phyloP scores from a whole-genome alignment of 1,140 invertebrate species.

The Dermatophagoides farinae region DNA sequence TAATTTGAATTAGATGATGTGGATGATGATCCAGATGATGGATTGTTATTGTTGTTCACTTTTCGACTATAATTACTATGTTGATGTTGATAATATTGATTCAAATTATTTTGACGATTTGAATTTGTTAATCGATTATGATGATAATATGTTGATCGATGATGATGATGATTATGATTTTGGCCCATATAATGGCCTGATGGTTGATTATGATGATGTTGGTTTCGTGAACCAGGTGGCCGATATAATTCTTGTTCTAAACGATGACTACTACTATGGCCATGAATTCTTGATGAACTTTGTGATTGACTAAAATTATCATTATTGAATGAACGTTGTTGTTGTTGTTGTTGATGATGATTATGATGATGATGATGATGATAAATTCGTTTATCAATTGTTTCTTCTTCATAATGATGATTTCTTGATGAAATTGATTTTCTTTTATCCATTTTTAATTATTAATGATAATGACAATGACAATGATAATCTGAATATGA shows the following conservation, averaged over 20 bases:
- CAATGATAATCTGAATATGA: background rate
- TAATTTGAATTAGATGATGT: too few species aligned
- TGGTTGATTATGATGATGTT: background rate
- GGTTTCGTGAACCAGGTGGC: background rate
- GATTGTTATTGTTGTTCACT: too few species aligned
- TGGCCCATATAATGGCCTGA: background rate
- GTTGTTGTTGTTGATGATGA: too few species aligned
- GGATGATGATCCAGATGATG: too few species aligned
- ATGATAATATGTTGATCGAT: background rate
- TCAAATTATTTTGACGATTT: background rate
- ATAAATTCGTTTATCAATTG: too few species aligned
- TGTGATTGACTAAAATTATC: background rate
- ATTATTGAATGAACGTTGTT: background rate
- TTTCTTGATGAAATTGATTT: background rate
- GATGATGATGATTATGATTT: background rate
- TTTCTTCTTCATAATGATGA: background rate
- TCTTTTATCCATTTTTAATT: background rate
- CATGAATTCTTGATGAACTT: background rate
- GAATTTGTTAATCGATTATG: too few species aligned
- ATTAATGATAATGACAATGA: background rate
- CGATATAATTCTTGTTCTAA: background rate
- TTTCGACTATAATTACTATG: too few species aligned
- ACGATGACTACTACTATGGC: background rate
- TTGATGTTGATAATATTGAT: background rate
- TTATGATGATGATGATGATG: too few species aligned